Evolutionary conservation across 2,113 vertebrate genomes (phyloP), one percentile per base, ranked within the genome.

Genomic region (rat (Rattus norvegicus)): DNA sequence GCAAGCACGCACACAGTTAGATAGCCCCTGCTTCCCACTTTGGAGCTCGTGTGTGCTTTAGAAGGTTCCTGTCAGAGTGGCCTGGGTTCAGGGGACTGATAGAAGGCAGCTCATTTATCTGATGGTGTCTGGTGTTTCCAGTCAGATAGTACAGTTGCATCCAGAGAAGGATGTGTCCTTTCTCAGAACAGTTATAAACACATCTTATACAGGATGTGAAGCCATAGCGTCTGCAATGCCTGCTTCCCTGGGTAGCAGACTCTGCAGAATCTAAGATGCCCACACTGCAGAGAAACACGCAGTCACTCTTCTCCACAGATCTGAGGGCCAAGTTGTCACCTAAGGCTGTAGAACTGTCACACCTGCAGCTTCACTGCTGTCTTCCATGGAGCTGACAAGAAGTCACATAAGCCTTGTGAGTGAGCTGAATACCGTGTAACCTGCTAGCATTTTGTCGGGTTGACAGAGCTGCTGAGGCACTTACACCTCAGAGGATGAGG

Each of bases 31-130:
- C 30, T 77, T 65, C 63, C 63, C 63, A 61, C 94, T 70, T 76
- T 76, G 30, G 30, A 61, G 28, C 28, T 26, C 76, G 19, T 76
- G 54, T 19, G 0, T 89, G 70, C 26, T 43, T 52, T 54, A 4
- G 9, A 75, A 61, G 69, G 20, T 24, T 43, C 75, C 24, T 49
- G 30, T 4, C 0, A 9, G 77, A 52, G 33, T 0, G 2, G 3
- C 56, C 6, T 11, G 20, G 3, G 13, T 87, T 49, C 13, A 0
- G 1, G 20, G 0, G 30, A 14, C 8, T 3, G 22, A 17, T 24
- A 12, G 59, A 9, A 54, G 65, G 52, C 1, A 39, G 91, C 19
- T 56, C n/a, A 0, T 85, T 70, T 22, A 22, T 73, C 65, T 49
- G 19, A 92, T 2, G 61, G 19, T 47, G 8, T 47, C 39, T 65